Evolutionary conservation across 1,140 invertebrate species (phyloP).

Genomic region (Drosophila eugracilis): DNA sequence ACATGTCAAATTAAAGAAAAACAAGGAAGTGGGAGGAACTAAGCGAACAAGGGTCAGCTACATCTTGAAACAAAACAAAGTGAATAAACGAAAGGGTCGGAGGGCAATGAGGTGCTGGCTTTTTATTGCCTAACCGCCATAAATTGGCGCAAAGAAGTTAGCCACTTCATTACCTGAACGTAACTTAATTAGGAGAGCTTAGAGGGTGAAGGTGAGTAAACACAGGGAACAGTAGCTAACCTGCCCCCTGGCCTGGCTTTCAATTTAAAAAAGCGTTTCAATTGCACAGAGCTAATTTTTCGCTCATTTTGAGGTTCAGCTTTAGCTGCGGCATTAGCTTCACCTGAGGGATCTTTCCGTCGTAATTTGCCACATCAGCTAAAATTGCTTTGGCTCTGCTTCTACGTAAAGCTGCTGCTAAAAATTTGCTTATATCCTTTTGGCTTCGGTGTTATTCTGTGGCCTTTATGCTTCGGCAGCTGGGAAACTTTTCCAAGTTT

Average conservation of each 20-base stretch:
- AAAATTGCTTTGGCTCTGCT: slow-evolving; percentile 38
- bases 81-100: background rate
- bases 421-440: slow-evolving; percentile 52
- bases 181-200: slow-evolving; percentile 70
- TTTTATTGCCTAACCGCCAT: slow-evolving; percentile 54
- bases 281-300: slow-evolving; percentile 54
- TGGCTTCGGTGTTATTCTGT: slow-evolving; percentile 8
- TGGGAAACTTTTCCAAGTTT: slow-evolving; percentile 59
- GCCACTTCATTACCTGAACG: slow-evolving; percentile 68
- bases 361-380: slow-evolving; percentile 41
- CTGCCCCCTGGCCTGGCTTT: slow-evolving; percentile 28
- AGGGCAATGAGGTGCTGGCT: slow-evolving; percentile 10
- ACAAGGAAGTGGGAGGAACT: slow-evolving; percentile 15
- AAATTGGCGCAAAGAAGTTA: slow-evolving; percentile 72
- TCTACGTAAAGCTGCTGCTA: slow-evolving; percentile 5
- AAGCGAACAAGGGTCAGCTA: background rate
- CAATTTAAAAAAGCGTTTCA: slow-evolving; percentile 69
- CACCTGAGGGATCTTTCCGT: slow-evolving; percentile 22
- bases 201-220: slow-evolving; percentile 13
- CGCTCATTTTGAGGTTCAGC: slow-evolving; percentile 32
- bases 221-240: too few species aligned
- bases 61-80: background rate
- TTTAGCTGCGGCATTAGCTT: background rate
- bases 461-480: slow-evolving; percentile 8
- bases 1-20: slow-evolving; percentile 54